phyloP scores from a whole-genome alignment of 2,888 invertebrate genomes.

The Agrochola circellaris region DNA sequence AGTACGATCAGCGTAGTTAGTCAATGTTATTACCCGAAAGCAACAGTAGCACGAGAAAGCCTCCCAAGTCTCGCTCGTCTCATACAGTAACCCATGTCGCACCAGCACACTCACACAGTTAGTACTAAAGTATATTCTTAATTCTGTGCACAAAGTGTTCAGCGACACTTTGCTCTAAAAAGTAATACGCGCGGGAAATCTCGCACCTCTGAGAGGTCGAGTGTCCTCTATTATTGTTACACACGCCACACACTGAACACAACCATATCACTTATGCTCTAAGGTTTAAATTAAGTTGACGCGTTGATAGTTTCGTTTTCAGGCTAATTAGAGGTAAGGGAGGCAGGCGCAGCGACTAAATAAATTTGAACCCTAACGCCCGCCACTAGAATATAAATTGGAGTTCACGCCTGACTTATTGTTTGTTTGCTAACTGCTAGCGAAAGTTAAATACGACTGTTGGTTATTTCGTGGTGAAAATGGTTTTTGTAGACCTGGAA shows the following conservation, averaged over 20 bases:
- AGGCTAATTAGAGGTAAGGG: constrained; percentile 88
- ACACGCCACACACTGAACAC: constrained; percentile 53
- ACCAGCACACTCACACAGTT: background rate
- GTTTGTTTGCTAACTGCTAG: constrained; percentile 67
- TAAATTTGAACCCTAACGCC: constrained; percentile 75
- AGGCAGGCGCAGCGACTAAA: constrained; percentile 67
- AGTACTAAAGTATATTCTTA: constrained; percentile 61
- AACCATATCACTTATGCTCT: constrained; percentile 67
- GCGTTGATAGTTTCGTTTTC: constrained; percentile 79
- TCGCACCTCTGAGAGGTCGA: constrained; percentile 85
- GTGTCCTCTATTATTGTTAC: constrained; percentile 87
- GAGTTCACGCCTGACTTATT: constrained; percentile 45
- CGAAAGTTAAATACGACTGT: constrained; percentile 62
- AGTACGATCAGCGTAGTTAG: background rate
- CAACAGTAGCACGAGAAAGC: background rate
- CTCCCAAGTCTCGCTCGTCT: background rate
- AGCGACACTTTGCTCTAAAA: constrained; percentile 66
- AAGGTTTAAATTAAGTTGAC: constrained; percentile 66
- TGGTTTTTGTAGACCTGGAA: constrained; percentile 13
- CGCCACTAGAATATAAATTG: constrained; percentile 63
- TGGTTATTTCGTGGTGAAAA: constrained; percentile 53
- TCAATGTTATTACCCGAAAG: background rate
- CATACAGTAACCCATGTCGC: background rate
- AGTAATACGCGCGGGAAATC: constrained; percentile 79
- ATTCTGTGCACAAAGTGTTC: constrained; percentile 69